Evolutionary conservation across 2,113 vertebrate species (phyloP).

Genomic region (Mormyrus lacerda): DNA sequence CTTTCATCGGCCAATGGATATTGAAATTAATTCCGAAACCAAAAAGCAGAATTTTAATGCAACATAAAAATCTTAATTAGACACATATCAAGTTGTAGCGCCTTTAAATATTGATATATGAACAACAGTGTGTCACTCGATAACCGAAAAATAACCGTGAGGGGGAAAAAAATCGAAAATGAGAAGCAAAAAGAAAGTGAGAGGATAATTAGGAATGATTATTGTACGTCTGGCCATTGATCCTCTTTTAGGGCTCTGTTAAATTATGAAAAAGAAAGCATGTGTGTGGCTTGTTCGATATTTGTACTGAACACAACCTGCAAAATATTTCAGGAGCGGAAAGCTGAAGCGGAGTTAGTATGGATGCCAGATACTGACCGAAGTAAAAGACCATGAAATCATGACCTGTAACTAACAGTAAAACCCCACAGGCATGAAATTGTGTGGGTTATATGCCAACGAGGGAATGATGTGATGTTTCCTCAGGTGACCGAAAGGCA

Average conservation of each 20-base stretch:
- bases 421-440: slow-evolving; percentile 8
- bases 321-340: neutral
- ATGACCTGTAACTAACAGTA: slow-evolving; percentile 19
- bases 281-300: neutral
- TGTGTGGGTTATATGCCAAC: neutral
- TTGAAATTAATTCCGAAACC: slow-evolving; percentile 14
- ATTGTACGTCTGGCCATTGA: neutral
- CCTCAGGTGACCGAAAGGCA: neutral
- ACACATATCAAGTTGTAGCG: neutral
- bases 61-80: slow-evolving; percentile 18
- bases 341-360: neutral
- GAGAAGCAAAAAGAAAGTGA: neutral
- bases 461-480: neutral
- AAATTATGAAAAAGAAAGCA: slow-evolving; percentile 1
- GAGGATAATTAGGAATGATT: neutral
- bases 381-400: slow-evolving; percentile 11
- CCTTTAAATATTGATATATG: slow-evolving; percentile 15
- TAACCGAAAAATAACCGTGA: neutral
- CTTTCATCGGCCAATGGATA: neutral
- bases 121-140: neutral
- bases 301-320: neutral
- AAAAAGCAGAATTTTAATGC: neutral
- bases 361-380: slow-evolving; percentile 8
- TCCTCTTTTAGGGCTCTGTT: neutral
- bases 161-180: neutral